Base-by-base conservation (phyloP, 2,888 invertebrate species). In the Merodon equestris region DNA sequence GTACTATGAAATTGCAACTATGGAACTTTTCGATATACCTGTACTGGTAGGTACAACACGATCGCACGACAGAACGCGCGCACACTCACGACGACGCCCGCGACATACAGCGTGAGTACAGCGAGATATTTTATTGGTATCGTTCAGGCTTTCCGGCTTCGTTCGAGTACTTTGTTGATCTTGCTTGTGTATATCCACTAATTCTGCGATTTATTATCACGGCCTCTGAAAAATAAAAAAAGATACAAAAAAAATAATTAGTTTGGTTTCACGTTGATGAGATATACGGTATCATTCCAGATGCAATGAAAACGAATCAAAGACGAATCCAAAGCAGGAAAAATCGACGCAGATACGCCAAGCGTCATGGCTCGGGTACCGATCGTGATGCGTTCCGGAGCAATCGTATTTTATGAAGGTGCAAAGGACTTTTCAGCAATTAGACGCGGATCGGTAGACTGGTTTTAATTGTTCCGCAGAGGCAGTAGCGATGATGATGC, bases 381-480 rank as follows among this genome's bases (percentile, higher is more conserved):
- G 45, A 60, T 72, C 64, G 64, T 66, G 76, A 67, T 76, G 76
- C 72, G 66, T 57, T 72, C 54, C 27, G 12, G 36, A 56, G 56
- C 15, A 48, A n/a, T 36, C 38, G 51, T 19, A 15, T 27, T 57
- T 34, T 34, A 15, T 13, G 42, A 14, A 9, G 18, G 18, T 56
- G 38, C 15, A 19, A 3, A 10, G 34, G 15, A 34, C 15, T 34
- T 51, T 34, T 14, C 34, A 36, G 14, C 7, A 27, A 27, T 27
- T 27, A 27, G 27, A 27, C 27, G 13, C 15, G 19, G 9, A 34
- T 14, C 10, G 34, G 14, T 51, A 51, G 15, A 38, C 19, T 48
- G 48, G 19, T 34, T 51, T 51, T 13, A 34, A 51, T 34, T 34
- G 14, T 13, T 14, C 9, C n/a, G 51, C 27, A 42, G 42, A 42